Evolutionary conservation across 2,888 invertebrate species (phyloP).

Genomic region (Rotaria macrura): DNA sequence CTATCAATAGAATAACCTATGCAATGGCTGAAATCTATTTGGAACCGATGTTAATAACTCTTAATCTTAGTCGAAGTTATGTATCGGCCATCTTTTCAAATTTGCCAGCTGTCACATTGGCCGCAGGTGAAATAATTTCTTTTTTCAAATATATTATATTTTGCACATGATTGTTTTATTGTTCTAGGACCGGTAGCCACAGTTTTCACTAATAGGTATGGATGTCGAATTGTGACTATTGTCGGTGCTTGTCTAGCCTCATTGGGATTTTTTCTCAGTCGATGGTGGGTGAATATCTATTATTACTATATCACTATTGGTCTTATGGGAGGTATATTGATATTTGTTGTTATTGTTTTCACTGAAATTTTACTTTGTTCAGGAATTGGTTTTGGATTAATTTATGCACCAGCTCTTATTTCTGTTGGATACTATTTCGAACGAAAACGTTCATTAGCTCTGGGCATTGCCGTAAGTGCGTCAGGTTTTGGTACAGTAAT

Average conservation of each 20-base stretch:
- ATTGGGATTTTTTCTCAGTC: conserved; percentile 66
- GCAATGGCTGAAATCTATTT: too few species aligned
- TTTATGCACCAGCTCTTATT: conserved; percentile 92
- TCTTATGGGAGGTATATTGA: conserved; percentile 63
- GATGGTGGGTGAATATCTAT: conserved; percentile 69
- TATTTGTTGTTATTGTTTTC: background rate
- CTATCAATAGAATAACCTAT: too few species aligned
- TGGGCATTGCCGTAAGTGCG: conserved; percentile 67
- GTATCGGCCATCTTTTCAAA: too few species aligned
- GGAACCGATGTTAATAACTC: too few species aligned
- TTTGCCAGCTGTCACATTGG: conserved; percentile 27
- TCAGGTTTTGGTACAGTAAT: conserved; percentile 82
- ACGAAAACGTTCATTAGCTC: conserved; percentile 80
- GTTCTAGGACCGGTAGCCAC: conserved; percentile 80
- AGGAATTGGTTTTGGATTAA: conserved; percentile 88
- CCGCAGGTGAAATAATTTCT: background rate
- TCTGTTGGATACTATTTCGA: conserved; percentile 96
- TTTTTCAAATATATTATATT: too few species aligned
- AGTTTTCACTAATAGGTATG: conserved; percentile 83
- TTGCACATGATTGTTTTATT: background rate
- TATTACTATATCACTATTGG: conserved; percentile 85
- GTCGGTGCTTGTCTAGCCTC: conserved; percentile 67
- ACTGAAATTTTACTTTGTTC: background rate
- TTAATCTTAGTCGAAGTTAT: too few species aligned
- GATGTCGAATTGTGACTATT: conserved; percentile 80